A percentile compares a stretch with the other conserved stretches of the same genome.
These are phyloP conservation scores for Flexamia atlantica DNA, from an alignment of 2,888 invertebrate genomes.

Conservation along the genomic window DNA sequence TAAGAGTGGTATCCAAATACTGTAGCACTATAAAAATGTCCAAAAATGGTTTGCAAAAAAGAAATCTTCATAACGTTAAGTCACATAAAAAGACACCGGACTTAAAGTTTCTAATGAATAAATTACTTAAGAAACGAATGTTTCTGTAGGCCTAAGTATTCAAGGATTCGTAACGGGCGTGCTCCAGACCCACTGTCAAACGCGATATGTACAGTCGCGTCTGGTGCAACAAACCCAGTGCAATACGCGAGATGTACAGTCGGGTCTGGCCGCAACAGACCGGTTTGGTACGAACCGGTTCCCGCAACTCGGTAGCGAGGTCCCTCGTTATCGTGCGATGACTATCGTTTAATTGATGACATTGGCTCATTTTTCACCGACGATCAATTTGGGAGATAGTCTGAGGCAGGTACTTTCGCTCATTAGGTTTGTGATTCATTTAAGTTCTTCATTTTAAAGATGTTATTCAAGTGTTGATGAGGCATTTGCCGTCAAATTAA, in stretches of 20 bases:
- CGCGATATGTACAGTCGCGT: slow-evolving; percentile 27
- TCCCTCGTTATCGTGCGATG: slow-evolving; percentile 22
- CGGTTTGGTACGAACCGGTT: slow-evolving; percentile 12
- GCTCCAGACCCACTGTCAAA: neutral
- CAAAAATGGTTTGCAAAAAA: too few relatives aligned
- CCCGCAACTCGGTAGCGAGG: slow-evolving; percentile 13
- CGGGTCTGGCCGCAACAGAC: neutral
- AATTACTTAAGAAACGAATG: too few relatives aligned
- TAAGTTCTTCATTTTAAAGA: slow-evolving; percentile 8
- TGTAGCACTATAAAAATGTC: too few relatives aligned
- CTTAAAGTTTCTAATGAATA: too few relatives aligned
- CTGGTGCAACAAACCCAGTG: neutral
- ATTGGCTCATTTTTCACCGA: slow-evolving; percentile 37
- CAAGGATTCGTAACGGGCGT: neutral
- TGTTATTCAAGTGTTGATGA: neutral
- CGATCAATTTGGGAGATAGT: slow-evolving; percentile 38
- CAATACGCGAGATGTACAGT: slow-evolving; percentile 34
- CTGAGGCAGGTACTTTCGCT: neutral
- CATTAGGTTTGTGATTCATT: slow-evolving; percentile 35
- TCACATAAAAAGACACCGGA: too few relatives aligned
- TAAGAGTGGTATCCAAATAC: too few relatives aligned
- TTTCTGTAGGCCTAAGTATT: too few relatives aligned
- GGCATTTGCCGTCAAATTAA: neutral
- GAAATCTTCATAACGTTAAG: too few relatives aligned
- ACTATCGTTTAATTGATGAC: slow-evolving; percentile 46